Percentiles rank a stretch among this genome's conserved stretches.
phyloP scores from a whole-genome alignment of 2,113 vertebrate species.

The Erythrolamprus reginae region DNA sequence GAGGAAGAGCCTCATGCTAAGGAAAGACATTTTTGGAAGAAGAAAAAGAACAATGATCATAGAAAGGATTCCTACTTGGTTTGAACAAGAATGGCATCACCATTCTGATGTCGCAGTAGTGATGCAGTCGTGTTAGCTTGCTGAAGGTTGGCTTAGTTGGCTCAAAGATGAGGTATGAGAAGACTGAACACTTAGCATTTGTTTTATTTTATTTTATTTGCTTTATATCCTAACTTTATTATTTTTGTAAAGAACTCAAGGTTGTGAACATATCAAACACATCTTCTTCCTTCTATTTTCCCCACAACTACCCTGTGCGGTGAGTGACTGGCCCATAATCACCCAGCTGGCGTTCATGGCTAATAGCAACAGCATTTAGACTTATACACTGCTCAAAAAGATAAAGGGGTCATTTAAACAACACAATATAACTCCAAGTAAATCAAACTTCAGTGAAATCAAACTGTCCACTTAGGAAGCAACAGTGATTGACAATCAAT shows the following conservation, averaged over 20 bases:
- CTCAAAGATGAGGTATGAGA: too few relatives aligned
- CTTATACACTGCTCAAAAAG: too few relatives aligned
- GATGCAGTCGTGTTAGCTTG: neutral
- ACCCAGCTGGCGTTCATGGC: neutral
- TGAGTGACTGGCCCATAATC: neutral
- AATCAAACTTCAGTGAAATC: too few relatives aligned
- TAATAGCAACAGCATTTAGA: neutral
- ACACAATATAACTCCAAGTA: too few relatives aligned
- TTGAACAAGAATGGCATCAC: neutral
- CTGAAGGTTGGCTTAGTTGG: neutral
- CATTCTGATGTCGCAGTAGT: neutral
- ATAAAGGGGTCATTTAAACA: too few relatives aligned
- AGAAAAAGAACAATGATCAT: neutral
- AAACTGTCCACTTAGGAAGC: too few relatives aligned
- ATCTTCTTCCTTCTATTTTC: neutral
- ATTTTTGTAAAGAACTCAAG: neutral
- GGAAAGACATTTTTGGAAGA: neutral
- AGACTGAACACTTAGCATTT: neutral
- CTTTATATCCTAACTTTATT: neutral
- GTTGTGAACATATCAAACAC: neutral
- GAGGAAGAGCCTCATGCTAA: neutral
- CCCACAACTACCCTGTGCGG: neutral
- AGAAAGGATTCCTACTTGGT: neutral
- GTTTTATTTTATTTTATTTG: neutral
- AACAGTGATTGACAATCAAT: too few relatives aligned